phyloP scores from a whole-genome alignment of 1,140 invertebrate species.

The Pseudomyrmex cubaensis region DNA sequence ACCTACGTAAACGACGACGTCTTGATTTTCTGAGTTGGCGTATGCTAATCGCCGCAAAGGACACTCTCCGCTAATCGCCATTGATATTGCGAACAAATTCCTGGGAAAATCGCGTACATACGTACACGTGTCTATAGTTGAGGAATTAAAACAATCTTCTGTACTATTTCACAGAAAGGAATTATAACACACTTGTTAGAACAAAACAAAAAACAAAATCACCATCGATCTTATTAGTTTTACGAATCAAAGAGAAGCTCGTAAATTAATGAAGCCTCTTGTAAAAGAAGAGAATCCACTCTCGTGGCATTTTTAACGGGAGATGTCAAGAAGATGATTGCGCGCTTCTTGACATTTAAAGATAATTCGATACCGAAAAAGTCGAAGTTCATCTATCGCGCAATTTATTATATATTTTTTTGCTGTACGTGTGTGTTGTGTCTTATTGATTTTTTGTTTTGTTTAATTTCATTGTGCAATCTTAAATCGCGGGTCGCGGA shows the following conservation, averaged over 20 bases:
- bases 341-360: slow-evolving; percentile 4
- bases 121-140: no score
- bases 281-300: not conserved
- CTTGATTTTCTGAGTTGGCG: not conserved
- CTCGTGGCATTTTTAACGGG: not conserved
- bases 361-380: not conserved
- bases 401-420: not conserved
- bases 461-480: not conserved
- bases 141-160: no score
- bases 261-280: slow-evolving; percentile 9
- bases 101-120: not conserved
- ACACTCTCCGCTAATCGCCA: not conserved
- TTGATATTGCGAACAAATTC: not conserved
- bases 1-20: not conserved
- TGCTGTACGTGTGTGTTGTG: no score
- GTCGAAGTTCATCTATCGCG: not conserved
- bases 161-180: no score
- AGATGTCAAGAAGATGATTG: not conserved
- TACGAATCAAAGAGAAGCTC: not conserved
- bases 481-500: not conserved
- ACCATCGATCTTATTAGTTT: slow-evolving; percentile 6
- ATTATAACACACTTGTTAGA: not conserved
- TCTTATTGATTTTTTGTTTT: not conserved
- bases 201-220: not conserved
- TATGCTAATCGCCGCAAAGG: not conserved